A percentile compares a stretch with the other conserved stretches of the same genome.
Evolutionary conservation across 2,113 vertebrate species (phyloP).

Genomic region (Nansenia antarctica): DNA sequence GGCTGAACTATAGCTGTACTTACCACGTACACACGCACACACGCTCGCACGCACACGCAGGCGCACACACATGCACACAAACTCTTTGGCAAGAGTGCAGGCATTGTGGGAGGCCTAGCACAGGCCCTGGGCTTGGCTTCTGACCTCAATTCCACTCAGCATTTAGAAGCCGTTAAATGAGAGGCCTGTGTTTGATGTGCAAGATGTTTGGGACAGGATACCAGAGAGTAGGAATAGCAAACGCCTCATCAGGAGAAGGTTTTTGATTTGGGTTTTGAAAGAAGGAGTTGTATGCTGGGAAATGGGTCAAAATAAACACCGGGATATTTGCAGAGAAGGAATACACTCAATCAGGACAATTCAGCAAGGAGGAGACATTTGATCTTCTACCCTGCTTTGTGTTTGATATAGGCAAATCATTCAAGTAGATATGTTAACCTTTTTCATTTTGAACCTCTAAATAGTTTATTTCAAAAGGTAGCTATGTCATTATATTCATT

Average conservation of each 20-base stretch:
- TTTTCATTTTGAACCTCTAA: not conserved
- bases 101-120: conserved; percentile 45
- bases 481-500: no score
- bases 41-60: not conserved
- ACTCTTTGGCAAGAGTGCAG: conserved; percentile 18
- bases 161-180: conserved; percentile 58
- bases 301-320: conserved; percentile 19
- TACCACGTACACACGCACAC: conserved; percentile 4
- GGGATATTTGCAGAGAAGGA: conserved; percentile 14
- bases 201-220: conserved; percentile 57
- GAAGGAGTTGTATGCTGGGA: conserved; percentile 30
- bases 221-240: conserved; percentile 40
- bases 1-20: not conserved
- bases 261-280: conserved; percentile 54
- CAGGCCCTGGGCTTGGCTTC: conserved; percentile 45
- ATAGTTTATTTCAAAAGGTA: no score
- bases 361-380: not conserved
- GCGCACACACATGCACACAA: conserved; percentile 3
- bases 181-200: conserved; percentile 60
- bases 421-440: no score
- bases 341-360: not conserved
- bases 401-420: no score
- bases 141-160: conserved; percentile 53
- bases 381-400: no score
- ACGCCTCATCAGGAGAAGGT: conserved; percentile 28